phyloP scores from a whole-genome alignment of 2,113 vertebrate species.

The Gracilinanus agilis region DNA sequence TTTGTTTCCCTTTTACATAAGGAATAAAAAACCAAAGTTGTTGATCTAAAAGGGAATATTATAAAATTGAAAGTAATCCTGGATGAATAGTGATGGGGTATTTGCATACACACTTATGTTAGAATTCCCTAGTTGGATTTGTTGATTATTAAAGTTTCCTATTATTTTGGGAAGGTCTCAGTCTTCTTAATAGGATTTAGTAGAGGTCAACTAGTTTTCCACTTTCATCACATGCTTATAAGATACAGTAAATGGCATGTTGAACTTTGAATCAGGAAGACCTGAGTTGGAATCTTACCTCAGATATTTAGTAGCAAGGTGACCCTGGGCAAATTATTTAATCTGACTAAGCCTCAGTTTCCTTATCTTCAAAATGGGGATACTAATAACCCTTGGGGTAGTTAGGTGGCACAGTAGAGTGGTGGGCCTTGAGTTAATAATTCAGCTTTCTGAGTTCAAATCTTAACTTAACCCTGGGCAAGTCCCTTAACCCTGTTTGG shows the following conservation, averaged over 20 bases:
- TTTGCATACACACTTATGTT: no score
- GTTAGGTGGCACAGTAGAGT: no score
- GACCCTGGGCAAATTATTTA: not conserved
- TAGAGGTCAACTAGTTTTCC: not conserved
- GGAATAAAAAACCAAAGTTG: conserved; percentile 27
- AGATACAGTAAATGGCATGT: not conserved
- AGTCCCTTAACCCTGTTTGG: no score
- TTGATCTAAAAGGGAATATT: conserved; percentile 22
- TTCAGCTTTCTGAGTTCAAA: no score
- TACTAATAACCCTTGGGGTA: not conserved
- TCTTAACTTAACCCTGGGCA: no score
- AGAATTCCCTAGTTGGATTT: not conserved
- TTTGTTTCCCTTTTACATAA: conserved; percentile 19
- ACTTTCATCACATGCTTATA: not conserved
- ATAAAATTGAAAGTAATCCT: conserved; percentile 17
- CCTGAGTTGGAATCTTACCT: not conserved
- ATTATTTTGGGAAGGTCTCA: no score
- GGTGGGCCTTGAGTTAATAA: no score
- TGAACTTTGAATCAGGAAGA: not conserved
- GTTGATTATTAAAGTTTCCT: not conserved
- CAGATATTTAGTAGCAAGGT: not conserved
- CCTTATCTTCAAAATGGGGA: not conserved
- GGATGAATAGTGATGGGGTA: not conserved
- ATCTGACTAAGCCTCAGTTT: not conserved
- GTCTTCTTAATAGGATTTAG: not conserved